A percentile compares a stretch with the other conserved stretches of the same genome.
phyloP scores from a whole-genome alignment of 2,888 invertebrate genomes.

The Marronus borbonicus region DNA sequence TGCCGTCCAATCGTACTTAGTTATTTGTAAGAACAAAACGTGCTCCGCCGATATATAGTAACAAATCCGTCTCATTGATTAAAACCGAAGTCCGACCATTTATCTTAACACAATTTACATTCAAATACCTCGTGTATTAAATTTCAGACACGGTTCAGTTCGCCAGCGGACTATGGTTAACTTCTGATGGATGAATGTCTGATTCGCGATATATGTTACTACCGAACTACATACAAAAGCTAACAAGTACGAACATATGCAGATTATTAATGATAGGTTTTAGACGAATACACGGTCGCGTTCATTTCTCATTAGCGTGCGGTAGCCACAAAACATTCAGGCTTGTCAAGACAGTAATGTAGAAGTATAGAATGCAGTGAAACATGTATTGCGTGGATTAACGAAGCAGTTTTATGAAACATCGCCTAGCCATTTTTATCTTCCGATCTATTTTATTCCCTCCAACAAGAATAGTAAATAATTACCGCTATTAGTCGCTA shows the following conservation, averaged over 20 bases:
- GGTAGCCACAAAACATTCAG: background rate
- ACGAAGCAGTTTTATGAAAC: too few relatives aligned
- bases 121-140: constrained; percentile 19
- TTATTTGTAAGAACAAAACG: constrained; percentile 11
- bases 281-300: constrained; percentile 20
- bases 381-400: too few relatives aligned
- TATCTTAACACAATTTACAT: constrained; percentile 27
- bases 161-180: constrained; percentile 8
- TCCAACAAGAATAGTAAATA: too few relatives aligned
- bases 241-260: constrained; percentile 35
- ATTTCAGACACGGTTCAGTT: constrained; percentile 17
- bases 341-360: too few relatives aligned
- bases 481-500: too few relatives aligned
- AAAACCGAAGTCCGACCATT: constrained; percentile 21
- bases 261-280: constrained; percentile 38
- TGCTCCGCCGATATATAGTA: background rate
- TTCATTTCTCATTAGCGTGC: constrained; percentile 6
- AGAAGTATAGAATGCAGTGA: too few relatives aligned
- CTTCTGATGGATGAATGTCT: constrained; percentile 35
- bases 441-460: too few relatives aligned
- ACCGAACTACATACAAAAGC: constrained; percentile 29
- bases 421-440: too few relatives aligned
- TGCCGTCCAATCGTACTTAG: background rate
- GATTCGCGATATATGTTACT: constrained; percentile 7
- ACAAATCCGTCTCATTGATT: constrained; percentile 11